Evolutionary conservation across 1,140 invertebrate species (phyloP), one percentile per base, ranked within the genome.

Genomic region (Sycobia sp.): DNA sequence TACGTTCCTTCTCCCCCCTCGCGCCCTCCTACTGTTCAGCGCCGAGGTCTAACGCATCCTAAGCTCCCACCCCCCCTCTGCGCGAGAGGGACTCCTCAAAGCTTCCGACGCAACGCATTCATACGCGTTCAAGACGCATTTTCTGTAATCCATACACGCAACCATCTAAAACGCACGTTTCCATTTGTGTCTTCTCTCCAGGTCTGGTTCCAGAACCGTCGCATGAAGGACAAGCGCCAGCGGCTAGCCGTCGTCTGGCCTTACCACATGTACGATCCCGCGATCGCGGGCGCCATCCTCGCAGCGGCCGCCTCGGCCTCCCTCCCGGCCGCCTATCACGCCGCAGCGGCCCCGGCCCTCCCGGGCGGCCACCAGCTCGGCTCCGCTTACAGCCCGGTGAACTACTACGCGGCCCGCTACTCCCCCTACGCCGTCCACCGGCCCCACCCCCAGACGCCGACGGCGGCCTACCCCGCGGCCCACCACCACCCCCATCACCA

Each of bases 171-270:
- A n/a, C n/a, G n/a, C n/a, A n/a, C n/a, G n/a, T n/a, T n/a, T n/a
- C n/a, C n/a, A n/a, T n/a, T n/a, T n/a, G n/a, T n/a, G 20, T 23
- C 4, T 50, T 62, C 14, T 29, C 71, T 71, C 1, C 83, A 96
- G 94, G 95, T 99, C 3, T 99, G 97, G 97, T 99, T 99, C 76
- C 97, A 99, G 86, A 99, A 99, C 73, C 87, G 97, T 13, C 85
- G 97, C n/a, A 99, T 99, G 97, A 99, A 99, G 76, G 95, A 98
- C 82, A 99, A 98, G 72, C 85, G 96, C 0, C 96, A 99, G 76
- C 81, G 94, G 9, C 90, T 97, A 79, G 92, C 95, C 0, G 87
- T 98, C 50, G 89, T 93, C 0, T 98, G 96, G 96, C 95, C 96
- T 0, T 96, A 97, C 76, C 91, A 92, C 0, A 92, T 97, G 25